Evolutionary conservation across 2,888 invertebrate genomes (phyloP).

Genomic region (Cactoblastis cactorum): DNA sequence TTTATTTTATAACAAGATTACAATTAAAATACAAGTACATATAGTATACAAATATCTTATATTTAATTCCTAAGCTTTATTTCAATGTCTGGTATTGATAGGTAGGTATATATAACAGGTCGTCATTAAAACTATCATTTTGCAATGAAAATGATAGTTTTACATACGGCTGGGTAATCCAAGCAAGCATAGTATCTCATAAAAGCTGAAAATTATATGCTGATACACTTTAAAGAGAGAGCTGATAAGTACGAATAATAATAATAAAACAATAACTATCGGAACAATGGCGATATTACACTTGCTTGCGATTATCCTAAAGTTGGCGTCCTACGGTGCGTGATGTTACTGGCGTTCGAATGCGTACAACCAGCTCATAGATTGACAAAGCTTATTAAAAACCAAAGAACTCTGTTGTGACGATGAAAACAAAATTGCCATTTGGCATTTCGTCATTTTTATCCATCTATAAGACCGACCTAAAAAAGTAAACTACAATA

Average conservation of each 20-base stretch:
- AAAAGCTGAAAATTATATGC: no score
- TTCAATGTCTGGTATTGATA: conserved; percentile 29
- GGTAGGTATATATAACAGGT: conserved; percentile 24
- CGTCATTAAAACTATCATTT: conserved; percentile 3
- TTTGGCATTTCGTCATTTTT: no score
- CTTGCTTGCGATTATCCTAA: neutral
- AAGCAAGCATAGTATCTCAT: neutral
- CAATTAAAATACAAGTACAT: no score
- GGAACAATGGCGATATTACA: neutral
- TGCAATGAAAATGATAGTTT: neutral
- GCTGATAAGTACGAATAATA: neutral
- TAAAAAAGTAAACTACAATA: no score
- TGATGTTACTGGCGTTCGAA: no score
- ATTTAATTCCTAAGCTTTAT: no score
- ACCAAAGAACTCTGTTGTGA: neutral
- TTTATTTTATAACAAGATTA: no score
- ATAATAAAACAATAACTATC: neutral
- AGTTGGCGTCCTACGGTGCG: neutral
- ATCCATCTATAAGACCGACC: no score
- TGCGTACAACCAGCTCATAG: no score
- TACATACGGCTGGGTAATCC: neutral
- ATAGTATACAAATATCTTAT: no score
- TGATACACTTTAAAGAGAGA: no score
- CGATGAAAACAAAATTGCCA: neutral
- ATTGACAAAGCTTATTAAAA: neutral